These are phyloP conservation scores for Globia sparganii DNA, from an alignment of 2,888 invertebrate species.

Conservation along the genomic window DNA sequence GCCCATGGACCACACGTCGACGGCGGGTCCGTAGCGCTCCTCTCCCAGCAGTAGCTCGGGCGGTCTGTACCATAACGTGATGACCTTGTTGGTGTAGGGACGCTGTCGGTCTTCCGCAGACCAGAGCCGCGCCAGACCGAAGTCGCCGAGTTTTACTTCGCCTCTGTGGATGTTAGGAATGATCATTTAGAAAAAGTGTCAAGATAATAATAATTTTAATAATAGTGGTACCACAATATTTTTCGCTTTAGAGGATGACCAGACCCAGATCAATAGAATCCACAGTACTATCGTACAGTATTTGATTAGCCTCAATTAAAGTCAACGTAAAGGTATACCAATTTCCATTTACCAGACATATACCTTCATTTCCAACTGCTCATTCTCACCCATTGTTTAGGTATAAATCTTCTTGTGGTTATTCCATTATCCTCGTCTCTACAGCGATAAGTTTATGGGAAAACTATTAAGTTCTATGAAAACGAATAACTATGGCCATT, in stretches of 20 bases:
- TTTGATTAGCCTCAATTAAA: not conserved
- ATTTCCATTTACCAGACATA: not conserved
- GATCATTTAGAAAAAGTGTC: not conserved
- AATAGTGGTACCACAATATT: not conserved
- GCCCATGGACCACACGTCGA: constrained; percentile 99
- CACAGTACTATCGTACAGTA: not conserved
- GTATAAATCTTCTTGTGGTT: not conserved
- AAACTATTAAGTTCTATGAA: not conserved
- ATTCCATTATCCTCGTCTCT: too few species aligned
- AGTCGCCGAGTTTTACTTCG: constrained; percentile 99
- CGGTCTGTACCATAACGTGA: constrained; percentile 99
- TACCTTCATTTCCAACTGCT: not conserved
- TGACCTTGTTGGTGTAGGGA: constrained; percentile 99
- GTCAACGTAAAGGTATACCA: not conserved
- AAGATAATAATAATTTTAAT: too few species aligned
- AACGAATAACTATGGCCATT: not conserved
- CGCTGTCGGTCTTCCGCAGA: constrained; percentile 98
- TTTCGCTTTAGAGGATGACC: not conserved
- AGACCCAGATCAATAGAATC: not conserved
- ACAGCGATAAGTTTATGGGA: too few species aligned
- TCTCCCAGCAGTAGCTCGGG: constrained; percentile 99
- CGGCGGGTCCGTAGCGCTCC: constrained; percentile 98
- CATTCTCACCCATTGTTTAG: too few species aligned
- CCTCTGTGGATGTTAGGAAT: constrained; percentile 91
- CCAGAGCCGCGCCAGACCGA: constrained; percentile 98